Evolutionary conservation across 2,113 vertebrate species (phyloP), one percentile per base, ranked within the genome.

Genomic region (Poicephalus meyeri): DNA sequence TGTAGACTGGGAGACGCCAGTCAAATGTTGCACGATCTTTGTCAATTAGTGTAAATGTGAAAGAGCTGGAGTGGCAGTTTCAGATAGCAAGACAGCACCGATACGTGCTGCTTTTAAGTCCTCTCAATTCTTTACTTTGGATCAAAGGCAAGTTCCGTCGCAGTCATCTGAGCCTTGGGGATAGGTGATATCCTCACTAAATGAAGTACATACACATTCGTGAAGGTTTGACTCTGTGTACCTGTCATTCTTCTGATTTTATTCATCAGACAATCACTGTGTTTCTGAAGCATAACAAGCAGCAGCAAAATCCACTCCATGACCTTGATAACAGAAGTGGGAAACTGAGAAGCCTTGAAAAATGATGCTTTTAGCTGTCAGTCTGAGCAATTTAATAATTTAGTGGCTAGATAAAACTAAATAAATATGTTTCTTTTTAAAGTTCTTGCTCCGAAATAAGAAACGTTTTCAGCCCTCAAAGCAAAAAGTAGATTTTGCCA

Each of bases 331-430:
- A 72, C 13, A 6, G 35, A 53, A 96, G 63, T 11, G 53, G 21
- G 7, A 60, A 71, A 66, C 37, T 76, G 49, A 84, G n/a, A 58
- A 73, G 41, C n/a, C 52, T 93, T 90, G 64, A 72, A 94, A 96
- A 92, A 89, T 70, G 11, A 39, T 90, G 12, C 52, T 47, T 84
- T 96, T 76, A 71, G 8, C 24, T 85, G 46, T 82, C 88, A 88
- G 56, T 56, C 74, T 50, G 13, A 95, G 37, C 21, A 86, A 61
- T 88, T 88, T 87, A 89, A 87, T 94, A 92, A 96, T 96, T 95
- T 13, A 64, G 19, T 63, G 77, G 15, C 65, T 89, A 91, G 80
- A 86, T 63, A 94, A 87, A 95, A 80, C 33, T 78, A 80, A 77
- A 19, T 68, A 76, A 77, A 46, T 74, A 44, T 14, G 11, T 71